Conservation (phyloP, 1,140 invertebrate genomes). For the Megathymus violae region DNA sequence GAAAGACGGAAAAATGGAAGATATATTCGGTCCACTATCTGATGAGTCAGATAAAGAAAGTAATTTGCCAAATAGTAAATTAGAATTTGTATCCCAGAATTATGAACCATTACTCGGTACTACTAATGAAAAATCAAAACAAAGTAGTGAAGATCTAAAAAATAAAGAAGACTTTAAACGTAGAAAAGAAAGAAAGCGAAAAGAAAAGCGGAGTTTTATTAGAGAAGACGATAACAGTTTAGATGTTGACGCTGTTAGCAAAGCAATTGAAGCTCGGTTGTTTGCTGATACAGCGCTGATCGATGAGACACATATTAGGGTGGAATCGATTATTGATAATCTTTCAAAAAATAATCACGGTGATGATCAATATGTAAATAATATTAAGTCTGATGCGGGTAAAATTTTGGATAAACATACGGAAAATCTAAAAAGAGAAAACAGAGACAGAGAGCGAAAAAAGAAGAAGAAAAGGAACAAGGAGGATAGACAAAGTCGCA, state of each 20-base stretch:
- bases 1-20: constrained; percentile 91
- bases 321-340: constrained; percentile 66
- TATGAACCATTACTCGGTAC: constrained; percentile 32
- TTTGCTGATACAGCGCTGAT: constrained; percentile 84
- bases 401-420: constrained; percentile 67
- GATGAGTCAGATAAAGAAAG: constrained; percentile 86
- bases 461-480: constrained; percentile 93
- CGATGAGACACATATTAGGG: constrained; percentile 56
- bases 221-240: constrained; percentile 90
- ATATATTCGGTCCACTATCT: constrained; percentile 93
- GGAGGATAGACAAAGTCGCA: constrained; percentile 89
- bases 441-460: constrained; percentile 91
- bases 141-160: constrained; percentile 59
- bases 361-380: constrained; percentile 84
- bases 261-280: constrained; percentile 91
- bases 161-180: constrained; percentile 84
- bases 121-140: constrained; percentile 40
- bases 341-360: constrained; percentile 74
- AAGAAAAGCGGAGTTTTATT: constrained; percentile 82
- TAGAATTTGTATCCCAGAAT: constrained; percentile 44
- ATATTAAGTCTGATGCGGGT: constrained; percentile 50
- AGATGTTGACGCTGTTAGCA: constrained; percentile 90
- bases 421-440: constrained; percentile 84
- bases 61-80: constrained; percentile 41
- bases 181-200: constrained; percentile 89